phyloP scores from a whole-genome alignment of 1,140 invertebrate genomes.

The Trachymyrmex septentrionalis region DNA sequence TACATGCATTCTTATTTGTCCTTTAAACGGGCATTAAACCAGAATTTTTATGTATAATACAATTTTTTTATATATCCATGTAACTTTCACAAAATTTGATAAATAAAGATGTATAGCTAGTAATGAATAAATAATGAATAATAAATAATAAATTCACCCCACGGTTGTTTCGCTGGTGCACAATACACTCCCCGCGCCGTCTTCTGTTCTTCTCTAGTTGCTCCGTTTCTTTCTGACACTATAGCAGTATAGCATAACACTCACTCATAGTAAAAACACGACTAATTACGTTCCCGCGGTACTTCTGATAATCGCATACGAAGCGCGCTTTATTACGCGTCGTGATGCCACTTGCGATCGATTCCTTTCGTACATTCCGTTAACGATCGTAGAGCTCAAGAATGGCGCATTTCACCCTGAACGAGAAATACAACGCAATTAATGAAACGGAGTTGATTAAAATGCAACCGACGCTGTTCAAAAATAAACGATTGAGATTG shows the following conservation, averaged over 20 bases:
- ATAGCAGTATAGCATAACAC: neutral
- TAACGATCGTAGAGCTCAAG: neutral
- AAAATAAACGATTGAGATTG: neutral
- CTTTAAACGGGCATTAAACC: neutral
- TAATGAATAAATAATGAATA: neutral
- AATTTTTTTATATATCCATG: neutral
- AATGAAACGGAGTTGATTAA: neutral
- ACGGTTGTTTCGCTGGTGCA: too few relatives aligned
- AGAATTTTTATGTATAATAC: neutral
- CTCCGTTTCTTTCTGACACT: neutral
- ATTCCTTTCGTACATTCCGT: neutral
- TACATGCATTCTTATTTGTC: neutral
- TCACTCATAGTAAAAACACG: neutral
- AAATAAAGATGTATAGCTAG: neutral
- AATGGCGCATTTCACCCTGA: neutral
- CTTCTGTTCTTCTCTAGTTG: neutral
- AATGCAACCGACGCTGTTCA: neutral
- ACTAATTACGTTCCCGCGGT: neutral
- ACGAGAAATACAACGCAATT: neutral
- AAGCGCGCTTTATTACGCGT: conserved; percentile 1
- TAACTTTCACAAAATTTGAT: neutral
- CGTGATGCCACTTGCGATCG: neutral
- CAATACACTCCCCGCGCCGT: neutral
- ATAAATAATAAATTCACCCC: neutral
- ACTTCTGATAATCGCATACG: neutral